These are phyloP conservation scores for Elysia crispata DNA, from an alignment of 2,888 invertebrate species.

Conservation along the genomic window DNA sequence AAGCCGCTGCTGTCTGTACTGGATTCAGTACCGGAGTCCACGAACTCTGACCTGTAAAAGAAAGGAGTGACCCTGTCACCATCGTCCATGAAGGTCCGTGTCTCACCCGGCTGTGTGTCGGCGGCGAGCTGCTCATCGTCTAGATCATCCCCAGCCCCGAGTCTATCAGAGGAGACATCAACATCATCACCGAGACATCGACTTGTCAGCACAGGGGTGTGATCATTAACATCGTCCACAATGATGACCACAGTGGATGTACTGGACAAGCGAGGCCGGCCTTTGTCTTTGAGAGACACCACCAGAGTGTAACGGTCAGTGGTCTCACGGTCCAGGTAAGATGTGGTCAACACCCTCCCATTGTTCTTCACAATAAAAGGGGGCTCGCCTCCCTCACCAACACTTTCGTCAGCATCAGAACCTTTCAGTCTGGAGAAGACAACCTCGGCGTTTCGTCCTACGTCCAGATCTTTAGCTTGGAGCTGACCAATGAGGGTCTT, in stretches of 20 bases:
- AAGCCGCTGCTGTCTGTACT: no score
- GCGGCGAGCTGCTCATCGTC: neutral
- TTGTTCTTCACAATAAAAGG: conserved; percentile 62
- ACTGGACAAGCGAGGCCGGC: conserved; percentile 57
- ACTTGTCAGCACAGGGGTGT: conserved; percentile 54
- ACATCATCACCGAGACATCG: conserved; percentile 50
- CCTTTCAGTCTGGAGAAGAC: conserved; percentile 56
- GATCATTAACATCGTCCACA: conserved; percentile 64
- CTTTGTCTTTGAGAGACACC: conserved; percentile 61
- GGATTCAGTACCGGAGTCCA: no score
- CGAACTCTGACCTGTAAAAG: no score
- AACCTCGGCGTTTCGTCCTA: conserved; percentile 59
- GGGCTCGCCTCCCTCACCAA: neutral
- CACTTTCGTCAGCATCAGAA: no score
- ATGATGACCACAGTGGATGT: conserved; percentile 59
- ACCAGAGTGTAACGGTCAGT: conserved; percentile 60
- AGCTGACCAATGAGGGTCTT: conserved; percentile 70
- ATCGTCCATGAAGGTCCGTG: no score
- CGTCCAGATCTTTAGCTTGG: conserved; percentile 68
- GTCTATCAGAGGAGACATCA: neutral
- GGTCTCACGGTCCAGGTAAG: conserved; percentile 62
- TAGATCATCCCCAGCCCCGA: neutral
- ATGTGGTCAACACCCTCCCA: conserved; percentile 60
- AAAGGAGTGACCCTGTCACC: neutral
- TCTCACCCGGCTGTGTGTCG: neutral